Percentiles rank a stretch among this genome's conserved stretches.
These are phyloP conservation scores for Petrosia ficiformis DNA, from an alignment of 37 sponge, comb jelly and placozoan genomes.

Conservation along the genomic window DNA sequence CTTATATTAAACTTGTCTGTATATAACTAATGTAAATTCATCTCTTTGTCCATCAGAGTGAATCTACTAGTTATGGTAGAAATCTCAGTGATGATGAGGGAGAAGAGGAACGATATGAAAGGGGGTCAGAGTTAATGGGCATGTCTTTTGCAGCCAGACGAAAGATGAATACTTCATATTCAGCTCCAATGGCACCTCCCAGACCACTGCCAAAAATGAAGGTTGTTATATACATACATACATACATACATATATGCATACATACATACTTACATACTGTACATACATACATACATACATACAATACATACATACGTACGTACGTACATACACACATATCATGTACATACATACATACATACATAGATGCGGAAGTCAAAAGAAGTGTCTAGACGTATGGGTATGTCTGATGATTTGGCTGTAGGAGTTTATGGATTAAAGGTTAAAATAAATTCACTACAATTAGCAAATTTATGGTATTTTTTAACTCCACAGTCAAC, in stretches of 20 bases:
- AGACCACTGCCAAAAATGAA: constrained; percentile 4
- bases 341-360: too few species aligned
- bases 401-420: constrained; percentile 51
- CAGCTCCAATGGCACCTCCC: neutral
- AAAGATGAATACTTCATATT: neutral
- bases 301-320: too few species aligned
- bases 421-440: constrained; percentile 41
- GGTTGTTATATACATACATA: too few species aligned
- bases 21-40: neutral
- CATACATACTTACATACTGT: too few species aligned
- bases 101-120: constrained; percentile 5
- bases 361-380: constrained; percentile 42
- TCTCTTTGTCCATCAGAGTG: constrained; percentile 26
- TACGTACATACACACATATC: too few species aligned
- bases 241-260: too few species aligned
- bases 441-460: constrained; percentile 25
- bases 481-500: too few species aligned
- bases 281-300: too few species aligned
- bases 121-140: constrained; percentile 23
- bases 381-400: constrained; percentile 31
- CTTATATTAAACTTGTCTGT: neutral
- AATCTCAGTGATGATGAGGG: constrained; percentile 53
- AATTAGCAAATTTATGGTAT: too few species aligned
- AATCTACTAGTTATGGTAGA: constrained; percentile 15
- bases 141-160: constrained; percentile 4